phyloP scores from a whole-genome alignment of 2,797 vertebrate genomes.

The Masticophis lateralis region DNA sequence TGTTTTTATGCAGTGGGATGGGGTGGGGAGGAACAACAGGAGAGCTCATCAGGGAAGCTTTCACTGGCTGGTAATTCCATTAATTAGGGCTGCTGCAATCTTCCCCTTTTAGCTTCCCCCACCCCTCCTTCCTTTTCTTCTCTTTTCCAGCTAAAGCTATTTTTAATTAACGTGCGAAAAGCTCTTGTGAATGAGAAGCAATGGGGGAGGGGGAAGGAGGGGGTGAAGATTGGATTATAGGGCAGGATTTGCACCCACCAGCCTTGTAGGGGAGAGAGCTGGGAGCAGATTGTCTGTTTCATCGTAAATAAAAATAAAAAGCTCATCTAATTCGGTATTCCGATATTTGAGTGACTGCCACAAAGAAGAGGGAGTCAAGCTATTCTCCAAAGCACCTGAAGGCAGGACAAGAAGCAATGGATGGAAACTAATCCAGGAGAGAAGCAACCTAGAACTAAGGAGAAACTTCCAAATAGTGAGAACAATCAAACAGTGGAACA shows the following conservation, averaged over 20 bases:
- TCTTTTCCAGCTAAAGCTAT: slow-evolving; percentile 59
- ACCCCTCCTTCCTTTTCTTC: slow-evolving; percentile 50
- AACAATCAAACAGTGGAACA: neutral
- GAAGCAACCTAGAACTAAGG: neutral
- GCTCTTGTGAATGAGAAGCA: slow-evolving; percentile 50
- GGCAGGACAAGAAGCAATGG: neutral
- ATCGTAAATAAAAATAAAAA: neutral
- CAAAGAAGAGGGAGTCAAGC: neutral
- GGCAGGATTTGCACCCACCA: neutral
- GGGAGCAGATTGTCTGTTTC: neutral
- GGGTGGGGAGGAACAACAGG: slow-evolving; percentile 34
- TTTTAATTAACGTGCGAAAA: slow-evolving; percentile 71
- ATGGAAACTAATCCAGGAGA: neutral
- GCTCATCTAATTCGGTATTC: neutral
- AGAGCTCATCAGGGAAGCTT: slow-evolving; percentile 54
- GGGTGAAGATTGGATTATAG: neutral
- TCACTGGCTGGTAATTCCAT: slow-evolving; percentile 66
- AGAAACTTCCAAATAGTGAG: neutral
- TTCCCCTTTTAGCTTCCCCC: slow-evolving; percentile 41
- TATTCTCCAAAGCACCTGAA: neutral
- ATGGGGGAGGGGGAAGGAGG: slow-evolving; percentile 39
- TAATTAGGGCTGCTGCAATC: slow-evolving; percentile 61
- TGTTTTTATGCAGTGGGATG: slow-evolving; percentile 15
- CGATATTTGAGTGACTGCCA: neutral
- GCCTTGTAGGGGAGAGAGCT: neutral